These are phyloP conservation scores for Barbus barbus DNA, from an alignment of 2,113 vertebrate species.

Conservation along the genomic window DNA sequence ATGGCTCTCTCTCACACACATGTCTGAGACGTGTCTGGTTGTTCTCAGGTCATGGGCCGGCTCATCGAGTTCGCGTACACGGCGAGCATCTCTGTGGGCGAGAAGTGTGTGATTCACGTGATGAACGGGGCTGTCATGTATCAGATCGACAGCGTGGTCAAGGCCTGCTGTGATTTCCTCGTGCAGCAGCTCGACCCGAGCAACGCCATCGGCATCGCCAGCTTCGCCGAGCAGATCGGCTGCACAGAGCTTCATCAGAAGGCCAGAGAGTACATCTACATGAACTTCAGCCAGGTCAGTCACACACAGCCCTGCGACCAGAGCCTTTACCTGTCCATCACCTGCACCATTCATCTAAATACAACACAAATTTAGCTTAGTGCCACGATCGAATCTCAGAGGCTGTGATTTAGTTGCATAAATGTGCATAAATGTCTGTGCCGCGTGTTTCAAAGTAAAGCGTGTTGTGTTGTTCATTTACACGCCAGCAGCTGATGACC, in stretches of 20 bases:
- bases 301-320: neutral
- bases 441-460: no score
- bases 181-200: conserved; percentile 92
- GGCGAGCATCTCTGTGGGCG: conserved; percentile 90
- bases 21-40: neutral
- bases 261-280: conserved; percentile 92
- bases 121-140: conserved; percentile 97
- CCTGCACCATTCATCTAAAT: no score
- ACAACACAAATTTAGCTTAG: no score
- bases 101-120: conserved; percentile 91
- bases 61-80: conserved; percentile 95
- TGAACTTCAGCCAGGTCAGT: conserved; percentile 91
- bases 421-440: no score
- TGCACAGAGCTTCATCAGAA: conserved; percentile 89
- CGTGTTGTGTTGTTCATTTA: no score
- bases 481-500: no score
- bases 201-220: conserved; percentile 95
- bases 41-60: conserved; percentile 84
- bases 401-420: no score
- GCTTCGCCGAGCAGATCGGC: conserved; percentile 90
- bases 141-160: conserved; percentile 94
- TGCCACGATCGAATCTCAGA: no score
- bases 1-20: no score
- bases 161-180: conserved; percentile 91
- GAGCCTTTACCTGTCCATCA: no score